A percentile compares a stretch with the other conserved stretches of the same genome.
These are phyloP conservation scores for Theristicus caerulescens DNA, from an alignment of 2,113 vertebrate species.

Conservation along the genomic window DNA sequence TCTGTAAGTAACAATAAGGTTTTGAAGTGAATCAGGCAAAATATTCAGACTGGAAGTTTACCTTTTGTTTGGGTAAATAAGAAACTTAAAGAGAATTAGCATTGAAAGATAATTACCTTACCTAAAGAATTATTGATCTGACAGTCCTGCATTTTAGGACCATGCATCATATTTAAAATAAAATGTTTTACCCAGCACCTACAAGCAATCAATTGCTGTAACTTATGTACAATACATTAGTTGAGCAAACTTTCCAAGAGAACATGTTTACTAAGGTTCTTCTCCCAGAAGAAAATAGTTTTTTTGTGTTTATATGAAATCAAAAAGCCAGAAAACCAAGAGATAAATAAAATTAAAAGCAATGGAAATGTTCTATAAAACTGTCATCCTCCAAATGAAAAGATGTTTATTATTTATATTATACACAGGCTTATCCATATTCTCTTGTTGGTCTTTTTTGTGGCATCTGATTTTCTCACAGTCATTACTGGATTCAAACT, in stretches of 20 bases:
- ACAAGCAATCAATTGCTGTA: conserved; percentile 15
- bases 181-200: background rate
- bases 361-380: background rate
- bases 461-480: background rate
- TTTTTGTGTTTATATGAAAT: background rate
- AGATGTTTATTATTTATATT: background rate
- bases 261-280: background rate
- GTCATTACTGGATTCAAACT: background rate
- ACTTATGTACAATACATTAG: background rate
- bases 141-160: conserved; percentile 24
- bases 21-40: background rate
- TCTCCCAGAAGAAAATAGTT: background rate
- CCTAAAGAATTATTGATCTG: conserved; percentile 53
- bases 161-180: conserved; percentile 31
- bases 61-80: conserved; percentile 12
- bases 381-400: background rate
- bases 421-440: background rate
- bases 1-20: background rate
- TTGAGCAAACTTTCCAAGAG: background rate
- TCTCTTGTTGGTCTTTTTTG: background rate
- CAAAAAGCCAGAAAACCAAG: background rate
- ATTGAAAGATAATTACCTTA: conserved; percentile 39
- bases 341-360: background rate
- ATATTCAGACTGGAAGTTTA: background rate
- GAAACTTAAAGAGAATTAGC: conserved; percentile 50